Conservation (phyloP, 2,888 invertebrate genomes). For the Eudemis profundana region DNA sequence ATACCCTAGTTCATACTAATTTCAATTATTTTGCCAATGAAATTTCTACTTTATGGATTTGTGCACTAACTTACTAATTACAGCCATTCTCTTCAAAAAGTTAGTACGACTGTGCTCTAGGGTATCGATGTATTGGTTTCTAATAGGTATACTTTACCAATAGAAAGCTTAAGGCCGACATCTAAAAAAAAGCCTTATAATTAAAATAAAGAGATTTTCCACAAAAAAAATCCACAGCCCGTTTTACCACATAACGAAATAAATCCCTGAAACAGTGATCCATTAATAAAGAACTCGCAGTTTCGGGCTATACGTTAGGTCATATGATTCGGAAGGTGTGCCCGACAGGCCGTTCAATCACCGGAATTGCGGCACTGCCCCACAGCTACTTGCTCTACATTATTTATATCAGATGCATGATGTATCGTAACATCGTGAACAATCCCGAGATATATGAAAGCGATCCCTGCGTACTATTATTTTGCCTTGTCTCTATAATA, state of each 20-base stretch:
- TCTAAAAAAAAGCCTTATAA: neutral
- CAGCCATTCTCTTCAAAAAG: too few species aligned
- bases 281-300: conserved; percentile 11
- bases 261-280: neutral
- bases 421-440: conserved; percentile 13
- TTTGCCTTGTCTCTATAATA: neutral
- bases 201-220: neutral
- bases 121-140: too few species aligned
- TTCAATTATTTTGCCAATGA: too few species aligned
- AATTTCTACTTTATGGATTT: too few species aligned
- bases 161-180: too few species aligned
- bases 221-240: neutral
- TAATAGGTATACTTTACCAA: too few species aligned
- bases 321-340: conserved; percentile 13
- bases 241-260: neutral
- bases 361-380: conserved; percentile 26
- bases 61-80: too few species aligned
- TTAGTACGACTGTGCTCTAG: too few species aligned
- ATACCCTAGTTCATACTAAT: too few species aligned
- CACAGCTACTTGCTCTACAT: conserved; percentile 25
- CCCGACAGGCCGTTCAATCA: conserved; percentile 27
- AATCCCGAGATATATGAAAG: conserved; percentile 22
- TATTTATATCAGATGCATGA: conserved; percentile 13
- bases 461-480: conserved; percentile 25
- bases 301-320: conserved; percentile 16